Base-by-base conservation (phyloP, 2,113 vertebrate genomes). In the Megaceryle maxima region DNA sequence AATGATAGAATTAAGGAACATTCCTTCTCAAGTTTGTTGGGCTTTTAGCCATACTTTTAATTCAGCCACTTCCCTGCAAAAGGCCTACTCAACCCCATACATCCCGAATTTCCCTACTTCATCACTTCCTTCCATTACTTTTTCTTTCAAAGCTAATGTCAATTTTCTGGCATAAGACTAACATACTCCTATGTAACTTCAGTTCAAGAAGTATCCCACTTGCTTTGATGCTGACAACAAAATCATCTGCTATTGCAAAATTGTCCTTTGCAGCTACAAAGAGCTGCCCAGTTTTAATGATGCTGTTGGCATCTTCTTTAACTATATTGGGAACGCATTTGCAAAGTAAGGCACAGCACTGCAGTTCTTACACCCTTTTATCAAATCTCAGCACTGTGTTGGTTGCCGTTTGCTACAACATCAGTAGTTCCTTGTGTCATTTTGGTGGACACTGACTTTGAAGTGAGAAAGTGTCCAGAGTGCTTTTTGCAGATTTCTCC, bases 251-350 rank as follows among this genome's bases (percentile, higher is more conserved):
- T 82, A 79, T 53, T 76, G 53, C 83, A 92, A 84, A 92, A 68
- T 29, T 68, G 80, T 56, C 83, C 84, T 93, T 78, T 90, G 64
- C 90, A 93, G 57, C 63, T 79, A 87, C 35, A 62, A 95, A 90
- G 60, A 90, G 68, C 80, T 95, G 92, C 29, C 77, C 73, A 68
- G 56, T 91, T 95, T 95, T 91, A 94, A 90, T 87, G 87, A 94
- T 78, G 84, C 90, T 94, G 86, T 74, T 83, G 89, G 83, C 91
- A 96, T 89, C 92, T 94, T 87, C 80, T 75, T 91, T 92, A 77
- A 48, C 89, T 89, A 78, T 89, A 82, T 37, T 87, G 81, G 73
- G 91, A 91, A 87, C 19, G 43, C 26, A 60, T 64, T 78, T 91
- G 64, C 94, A 91, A 89, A 87, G 66, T 67, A 82, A 92, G 96